These are phyloP conservation scores for Octomys mimax DNA, from an alignment of 2,797 vertebrate species.

Conservation along the genomic window DNA sequence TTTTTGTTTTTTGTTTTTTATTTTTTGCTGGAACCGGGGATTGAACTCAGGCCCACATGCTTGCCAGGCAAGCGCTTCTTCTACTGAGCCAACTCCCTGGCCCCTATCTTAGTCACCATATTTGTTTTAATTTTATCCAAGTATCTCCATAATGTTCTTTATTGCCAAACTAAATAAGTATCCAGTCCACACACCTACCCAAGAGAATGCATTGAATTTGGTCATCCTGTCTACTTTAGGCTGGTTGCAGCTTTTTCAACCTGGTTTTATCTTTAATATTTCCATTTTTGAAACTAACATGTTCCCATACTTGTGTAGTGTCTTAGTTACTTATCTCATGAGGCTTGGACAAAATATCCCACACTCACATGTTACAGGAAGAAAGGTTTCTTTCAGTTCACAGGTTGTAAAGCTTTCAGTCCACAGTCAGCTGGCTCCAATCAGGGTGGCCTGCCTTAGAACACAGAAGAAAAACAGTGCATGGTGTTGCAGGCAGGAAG, in stretches of 20 bases:
- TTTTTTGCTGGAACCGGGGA: too few species aligned
- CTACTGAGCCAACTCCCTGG: too few species aligned
- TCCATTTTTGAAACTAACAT: not conserved
- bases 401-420: not conserved
- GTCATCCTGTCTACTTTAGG: not conserved
- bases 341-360: not conserved
- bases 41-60: too few species aligned
- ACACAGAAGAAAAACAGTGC: not conserved
- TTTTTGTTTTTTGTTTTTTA: too few species aligned
- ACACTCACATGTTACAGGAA: not conserved
- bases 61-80: too few species aligned
- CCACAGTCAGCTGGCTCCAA: not conserved
- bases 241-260: not conserved
- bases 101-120: not conserved
- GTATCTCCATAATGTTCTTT: not conserved
- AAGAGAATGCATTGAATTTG: not conserved
- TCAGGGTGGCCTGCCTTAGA: not conserved
- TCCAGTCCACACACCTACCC: not conserved
- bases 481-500: not conserved
- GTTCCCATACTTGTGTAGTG: not conserved
- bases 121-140: not conserved
- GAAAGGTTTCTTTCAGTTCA: not conserved
- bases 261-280: not conserved
- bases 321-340: not conserved
- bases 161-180: not conserved